phyloP scores from a whole-genome alignment of 2,888 invertebrate genomes.

The Volucella bombylans region DNA sequence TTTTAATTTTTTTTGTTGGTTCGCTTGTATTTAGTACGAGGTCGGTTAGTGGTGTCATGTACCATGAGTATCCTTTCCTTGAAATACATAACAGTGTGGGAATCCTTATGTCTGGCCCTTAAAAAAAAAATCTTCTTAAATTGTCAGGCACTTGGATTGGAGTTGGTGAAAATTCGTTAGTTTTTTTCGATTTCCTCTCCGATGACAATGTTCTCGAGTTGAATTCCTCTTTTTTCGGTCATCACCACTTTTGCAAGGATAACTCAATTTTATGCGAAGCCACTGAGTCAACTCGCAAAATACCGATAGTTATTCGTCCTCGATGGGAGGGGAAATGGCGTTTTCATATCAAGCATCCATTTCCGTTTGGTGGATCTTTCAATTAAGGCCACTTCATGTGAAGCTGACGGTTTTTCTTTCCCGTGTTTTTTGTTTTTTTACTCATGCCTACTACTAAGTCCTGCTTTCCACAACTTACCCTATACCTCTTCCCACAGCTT shows the following conservation, averaged over 20 bases:
- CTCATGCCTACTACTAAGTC: no score
- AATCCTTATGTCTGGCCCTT: slow-evolving; percentile 5
- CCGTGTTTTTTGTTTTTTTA: not conserved
- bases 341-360: slow-evolving; percentile 53
- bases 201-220: slow-evolving; percentile 4
- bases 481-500: not conserved
- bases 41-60: slow-evolving; percentile 20
- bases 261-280: slow-evolving; percentile 57
- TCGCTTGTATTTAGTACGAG: not conserved
- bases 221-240: slow-evolving; percentile 10
- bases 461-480: no score
- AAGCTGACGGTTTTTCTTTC: slow-evolving; percentile 5
- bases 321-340: slow-evolving; percentile 19
- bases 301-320: slow-evolving; percentile 39
- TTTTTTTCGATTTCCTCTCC: slow-evolving; percentile 31
- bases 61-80: not conserved
- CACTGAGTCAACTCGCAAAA: slow-evolving; percentile 23
- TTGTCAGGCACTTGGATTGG: not conserved
- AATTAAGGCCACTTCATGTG: slow-evolving; percentile 61
- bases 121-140: slow-evolving; percentile 30
- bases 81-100: not conserved
- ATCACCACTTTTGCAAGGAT: slow-evolving; percentile 9
- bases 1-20: not conserved
- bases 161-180: slow-evolving; percentile 4
- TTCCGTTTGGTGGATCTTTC: slow-evolving; percentile 66